Evolutionary conservation across 92 coral and sea anemone genomes (phyloP).

Genomic region (Anthopleura xanthogrammica): DNA sequence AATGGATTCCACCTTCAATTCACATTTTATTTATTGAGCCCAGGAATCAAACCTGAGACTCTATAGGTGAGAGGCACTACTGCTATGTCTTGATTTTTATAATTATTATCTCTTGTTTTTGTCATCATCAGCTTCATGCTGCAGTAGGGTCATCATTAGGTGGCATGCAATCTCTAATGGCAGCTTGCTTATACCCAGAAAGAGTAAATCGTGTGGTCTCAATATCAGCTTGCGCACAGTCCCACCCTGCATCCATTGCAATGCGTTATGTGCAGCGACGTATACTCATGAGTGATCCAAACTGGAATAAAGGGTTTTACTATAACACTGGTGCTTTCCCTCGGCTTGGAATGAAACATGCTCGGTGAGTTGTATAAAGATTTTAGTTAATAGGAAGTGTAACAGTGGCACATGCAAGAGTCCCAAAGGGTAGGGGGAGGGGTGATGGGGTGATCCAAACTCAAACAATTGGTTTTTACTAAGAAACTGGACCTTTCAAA

Average conservation of each 20-base stretch:
- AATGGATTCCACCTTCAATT: too few species aligned
- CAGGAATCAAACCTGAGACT: too few species aligned
- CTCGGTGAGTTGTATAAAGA: conserved; percentile 54
- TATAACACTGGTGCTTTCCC: conserved; percentile 76
- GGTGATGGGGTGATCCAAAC: conserved; percentile 1
- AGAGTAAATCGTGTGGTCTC: conserved; percentile 85
- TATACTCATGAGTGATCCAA: conserved; percentile 91
- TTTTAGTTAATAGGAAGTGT: not conserved
- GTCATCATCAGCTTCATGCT: conserved; percentile 64
- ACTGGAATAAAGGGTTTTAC: conserved; percentile 96
- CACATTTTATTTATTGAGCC: too few species aligned
- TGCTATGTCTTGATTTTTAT: too few species aligned
- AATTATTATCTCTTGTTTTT: not conserved
- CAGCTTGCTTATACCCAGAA: conserved; percentile 86
- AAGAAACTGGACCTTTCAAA: conserved; percentile 66
- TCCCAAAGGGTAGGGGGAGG: too few species aligned
- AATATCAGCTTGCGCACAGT: conserved; percentile 93
- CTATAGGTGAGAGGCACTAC: too few species aligned
- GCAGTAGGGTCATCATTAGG: conserved; percentile 92
- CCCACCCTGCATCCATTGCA: conserved; percentile 97
- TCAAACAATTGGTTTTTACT: conserved; percentile 93
- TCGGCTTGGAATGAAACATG: conserved; percentile 92
- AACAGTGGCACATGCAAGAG: too few species aligned
- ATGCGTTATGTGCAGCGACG: conserved; percentile 91
- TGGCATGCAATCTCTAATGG: conserved; percentile 81